Conservation (phyloP, 1,140 invertebrate genomes). For the Tetramorium parvispinum region DNA sequence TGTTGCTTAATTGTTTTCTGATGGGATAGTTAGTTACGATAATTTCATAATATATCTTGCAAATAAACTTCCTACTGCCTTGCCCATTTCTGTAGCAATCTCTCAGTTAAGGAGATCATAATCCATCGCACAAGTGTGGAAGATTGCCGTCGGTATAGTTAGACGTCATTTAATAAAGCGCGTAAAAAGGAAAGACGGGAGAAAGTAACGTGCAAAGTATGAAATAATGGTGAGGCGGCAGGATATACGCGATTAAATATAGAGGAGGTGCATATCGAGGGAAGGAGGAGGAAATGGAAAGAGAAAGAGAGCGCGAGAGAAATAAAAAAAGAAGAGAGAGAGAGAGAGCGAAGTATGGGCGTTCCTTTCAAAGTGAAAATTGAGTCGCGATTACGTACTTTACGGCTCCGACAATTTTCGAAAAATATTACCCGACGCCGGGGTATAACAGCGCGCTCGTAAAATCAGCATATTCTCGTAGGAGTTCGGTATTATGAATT, state of each 20-base stretch:
- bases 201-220: conserved; percentile 56
- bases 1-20: conserved; percentile 1
- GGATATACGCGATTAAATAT: conserved; percentile 58
- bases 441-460: conserved; percentile 49
- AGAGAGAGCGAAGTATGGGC: conserved; percentile 10
- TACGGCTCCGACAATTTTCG: conserved; percentile 64
- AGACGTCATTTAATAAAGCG: conserved; percentile 63
- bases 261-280: conserved; percentile 46
- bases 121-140: conserved; percentile 56
- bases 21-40: conserved; percentile 5
- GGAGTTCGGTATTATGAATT: conserved; percentile 59
- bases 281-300: not conserved
- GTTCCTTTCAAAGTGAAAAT: conserved; percentile 66
- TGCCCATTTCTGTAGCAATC: conserved; percentile 18
- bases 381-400: conserved; percentile 66
- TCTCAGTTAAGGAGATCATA: conserved; percentile 50
- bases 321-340: not conserved
- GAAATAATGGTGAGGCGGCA: conserved; percentile 53
- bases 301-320: not conserved
- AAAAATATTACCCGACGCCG: conserved; percentile 62
- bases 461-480: conserved; percentile 68
- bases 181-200: conserved; percentile 51
- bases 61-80: conserved; percentile 11
- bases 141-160: conserved; percentile 47
- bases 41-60: conserved; percentile 40